Evolutionary conservation across 2,113 vertebrate genomes (phyloP), one percentile per base, ranked within the genome.

Genomic region (Oncorhynchus nerka): DNA sequence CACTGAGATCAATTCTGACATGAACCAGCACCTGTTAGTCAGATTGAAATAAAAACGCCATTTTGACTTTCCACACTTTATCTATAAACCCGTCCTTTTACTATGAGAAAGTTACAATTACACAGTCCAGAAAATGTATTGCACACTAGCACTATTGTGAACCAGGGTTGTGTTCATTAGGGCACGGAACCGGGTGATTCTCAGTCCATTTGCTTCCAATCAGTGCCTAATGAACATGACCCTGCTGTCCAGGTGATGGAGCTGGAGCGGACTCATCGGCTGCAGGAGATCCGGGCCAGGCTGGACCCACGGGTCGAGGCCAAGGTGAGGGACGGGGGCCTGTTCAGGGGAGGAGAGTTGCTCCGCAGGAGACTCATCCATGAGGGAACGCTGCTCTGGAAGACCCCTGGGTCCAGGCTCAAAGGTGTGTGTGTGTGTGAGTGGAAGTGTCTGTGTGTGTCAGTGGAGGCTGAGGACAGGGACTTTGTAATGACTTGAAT

Each of bases 301-400:
- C 84, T 96, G 86, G 96, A 97, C 9, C 92, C 91, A 0, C 91
- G 95, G 0, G 89, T 94, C 0, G 91, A 91, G 0, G 88, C 95
- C 75, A 88, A 86, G 3, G 93, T 94, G 1, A 89, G 81, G 67
- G 89, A 92, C 2, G 85, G 94, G 1, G 89, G 92, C 0, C 75
- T 93, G 9, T 98, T 98, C 19, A 89, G 93, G 68, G 89, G 93
- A 0, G 95, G 94, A 0, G 96, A 98, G 85, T 71, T 97, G 9
- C 87, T 95, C 4, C 92, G 97, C 2, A 90, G 97, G 3, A 94
- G 88, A 69, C 93, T 97, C 1, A 80, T 97, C 67, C 95, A 97
- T 0, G 95, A 97, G 1, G 96, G 97, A 4, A 92, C 90, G 1
- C 83, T 98, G 79, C 94, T 96, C 7, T 97, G 95, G 96, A 97